Evolutionary conservation across 2,888 invertebrate genomes (phyloP), one percentile per base, ranked within the genome.

Genomic region (Tigriopus californicus): DNA sequence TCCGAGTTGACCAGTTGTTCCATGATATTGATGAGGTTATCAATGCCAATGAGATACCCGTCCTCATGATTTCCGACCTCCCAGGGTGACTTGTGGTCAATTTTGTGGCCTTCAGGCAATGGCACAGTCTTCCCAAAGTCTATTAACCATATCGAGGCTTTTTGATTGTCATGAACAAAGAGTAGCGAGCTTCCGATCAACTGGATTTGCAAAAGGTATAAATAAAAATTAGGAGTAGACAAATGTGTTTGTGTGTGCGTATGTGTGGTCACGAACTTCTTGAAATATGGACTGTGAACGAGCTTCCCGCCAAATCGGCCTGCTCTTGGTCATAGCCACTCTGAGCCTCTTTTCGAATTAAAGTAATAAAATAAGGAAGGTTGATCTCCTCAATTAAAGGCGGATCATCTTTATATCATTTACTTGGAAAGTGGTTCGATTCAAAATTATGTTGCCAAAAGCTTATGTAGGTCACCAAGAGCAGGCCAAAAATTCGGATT

Each of bases 61-160:
- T 94, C 94, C 75, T 94, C 94, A 69, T 91, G 92, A 72, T 91
- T 94, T 47, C 92, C 92, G 62, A 91, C 90, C 22, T 69, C 67
- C 94, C 94, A 94, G 58, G 81, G 80, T 22, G 82, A 79, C 62
- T 79, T 79, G 72, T 94, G 94, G 67, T 81, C 79, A 61, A 91
- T 85, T 71, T 62, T 75, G 62, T 83, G 73, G 62, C 81, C 78
- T 1, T 79, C 77, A 0, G 90, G 87, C 42, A 94, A 76, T 13
- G 81, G 79, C 51, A 89, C 79, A 1, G 92, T 91, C 74, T 97
- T 97, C 53, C 95, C 94, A 70, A 97, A 97, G 73, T 97, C 95
- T 65, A 97, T 97, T 75, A 97, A 79, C 95, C 95, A 97, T 13
- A 91, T 81, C 62, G 86, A 87, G 33, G 91, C 88, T 69, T 81